Percentiles rank a stretch among this genome's conserved stretches.
These are phyloP conservation scores for Mormyrops attenuatus DNA, from an alignment of 2,797 vertebrate genomes.

Conservation along the genomic window DNA sequence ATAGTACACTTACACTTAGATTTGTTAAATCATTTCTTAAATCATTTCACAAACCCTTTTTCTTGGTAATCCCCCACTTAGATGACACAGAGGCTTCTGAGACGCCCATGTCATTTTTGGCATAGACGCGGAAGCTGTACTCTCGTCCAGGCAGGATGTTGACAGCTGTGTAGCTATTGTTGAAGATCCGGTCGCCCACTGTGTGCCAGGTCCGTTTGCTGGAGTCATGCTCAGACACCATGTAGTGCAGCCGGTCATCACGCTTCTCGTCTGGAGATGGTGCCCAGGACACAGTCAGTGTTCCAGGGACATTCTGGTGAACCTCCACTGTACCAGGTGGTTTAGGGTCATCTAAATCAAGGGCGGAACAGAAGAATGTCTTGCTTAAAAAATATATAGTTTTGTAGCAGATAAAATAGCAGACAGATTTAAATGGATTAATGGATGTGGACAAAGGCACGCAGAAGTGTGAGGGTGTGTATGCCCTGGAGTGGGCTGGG, in stretches of 20 bases:
- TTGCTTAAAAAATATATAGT: not conserved
- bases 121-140: slow-evolving; percentile 52
- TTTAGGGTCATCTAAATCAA: slow-evolving; percentile 69
- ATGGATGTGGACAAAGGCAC: not conserved
- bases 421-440: not conserved
- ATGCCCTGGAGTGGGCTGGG: not conserved
- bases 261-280: slow-evolving; percentile 76
- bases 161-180: slow-evolving; percentile 78
- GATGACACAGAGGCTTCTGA: slow-evolving; percentile 72
- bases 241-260: slow-evolving; percentile 71
- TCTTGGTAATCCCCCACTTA: slow-evolving; percentile 68
- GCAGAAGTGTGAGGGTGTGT: not conserved
- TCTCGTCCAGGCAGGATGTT: slow-evolving; percentile 74
- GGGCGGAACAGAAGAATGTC: slow-evolving; percentile 21
- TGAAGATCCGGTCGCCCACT: slow-evolving; percentile 72
- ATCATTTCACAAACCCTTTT: slow-evolving; percentile 62
- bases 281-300: slow-evolving; percentile 80
- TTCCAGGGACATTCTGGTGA: slow-evolving; percentile 74
- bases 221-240: slow-evolving; percentile 72
- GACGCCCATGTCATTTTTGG: slow-evolving; percentile 77
- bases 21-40: not conserved
- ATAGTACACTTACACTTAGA: not conserved
- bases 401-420: not conserved
- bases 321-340: slow-evolving; percentile 69
- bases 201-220: slow-evolving; percentile 65